Conservation (phyloP, 1,140 invertebrate genomes). For the Drosophila neocordata region DNA sequence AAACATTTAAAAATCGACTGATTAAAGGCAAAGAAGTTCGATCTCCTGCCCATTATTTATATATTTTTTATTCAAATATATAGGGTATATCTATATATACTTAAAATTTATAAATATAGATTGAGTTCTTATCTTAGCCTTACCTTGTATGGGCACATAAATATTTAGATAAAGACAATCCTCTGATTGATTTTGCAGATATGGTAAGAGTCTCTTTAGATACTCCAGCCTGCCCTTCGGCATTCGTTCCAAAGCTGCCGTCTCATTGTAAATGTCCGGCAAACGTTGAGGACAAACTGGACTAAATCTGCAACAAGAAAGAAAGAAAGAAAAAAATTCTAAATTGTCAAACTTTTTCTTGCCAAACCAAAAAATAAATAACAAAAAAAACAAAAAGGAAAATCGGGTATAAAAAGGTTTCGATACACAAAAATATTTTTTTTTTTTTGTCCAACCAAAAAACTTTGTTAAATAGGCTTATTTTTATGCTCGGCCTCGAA, state of each 20-base stretch:
- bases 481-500: constrained; percentile 65
- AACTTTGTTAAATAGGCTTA: constrained; percentile 60
- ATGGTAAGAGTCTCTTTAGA: constrained; percentile 92
- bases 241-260: constrained; percentile 90
- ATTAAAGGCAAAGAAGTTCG: no score
- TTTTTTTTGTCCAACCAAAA: no score
- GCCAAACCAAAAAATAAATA: background rate
- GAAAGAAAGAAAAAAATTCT: no score
- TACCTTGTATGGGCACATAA: constrained; percentile 97
- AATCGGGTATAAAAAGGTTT: constrained; percentile 48
- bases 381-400: constrained; percentile 2
- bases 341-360: constrained; percentile 27
- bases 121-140: constrained; percentile 51
- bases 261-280: constrained; percentile 91
- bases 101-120: no score
- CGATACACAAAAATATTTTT: no score
- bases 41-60: no score
- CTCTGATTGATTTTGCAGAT: constrained; percentile 95
- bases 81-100: no score
- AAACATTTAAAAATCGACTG: no score
- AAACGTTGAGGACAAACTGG: constrained; percentile 96
- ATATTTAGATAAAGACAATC: constrained; percentile 99
- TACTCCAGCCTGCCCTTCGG: constrained; percentile 93
- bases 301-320: constrained; percentile 85
- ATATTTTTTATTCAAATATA: no score